Evolutionary conservation across 2,797 vertebrate species (phyloP), one percentile per base, ranked within the genome.

Genomic region (Macroramphosus scolopax): DNA sequence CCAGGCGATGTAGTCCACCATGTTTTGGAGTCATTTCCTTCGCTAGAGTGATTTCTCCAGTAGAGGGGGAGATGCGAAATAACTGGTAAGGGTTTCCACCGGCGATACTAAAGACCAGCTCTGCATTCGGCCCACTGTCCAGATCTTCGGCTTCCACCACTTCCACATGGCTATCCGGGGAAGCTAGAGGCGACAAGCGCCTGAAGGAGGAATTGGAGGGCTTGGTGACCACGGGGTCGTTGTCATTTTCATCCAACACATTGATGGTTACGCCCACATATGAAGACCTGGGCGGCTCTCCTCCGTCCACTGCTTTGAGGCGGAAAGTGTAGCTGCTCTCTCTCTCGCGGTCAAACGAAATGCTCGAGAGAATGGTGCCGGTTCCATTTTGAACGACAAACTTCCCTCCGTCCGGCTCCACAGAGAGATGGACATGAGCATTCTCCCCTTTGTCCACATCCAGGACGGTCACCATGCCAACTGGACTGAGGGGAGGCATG

Each of bases 341-440:
- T 68, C 95, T 97, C 73, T 99, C 97, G 51, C 97, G 89, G 71
- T 99, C 97, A 3, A 99, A 98, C 7, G 96, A 97, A 72, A 98
- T 93, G 68, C 96, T 98, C 65, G 97, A 99, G 13, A 98, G 92
- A 53, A 99, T 98, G 42, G 96, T 99, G 48, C 96, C 95, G 0
- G 96, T 96, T 63, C 96, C 96, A 40, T 98, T 98, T 80, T 98
- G 94, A 71, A 99, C 95, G 13, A 98, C 90, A 84, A 99, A 99
- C 80, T 97, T 97, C 3, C 96, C 97, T 0, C 93, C 94, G 69
- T 99, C 95, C 9, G 95, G 93, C 52, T 98, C 97, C 5, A 98
- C 96, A 0, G 94, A 95, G 53, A 99, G 92, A 17, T 91, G 93
- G 47, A 98, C 87, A 9, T 41, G 92, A 53, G 96, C 95, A 1